Percentiles rank a stretch among this genome's conserved stretches.
Evolutionary conservation across 1,140 invertebrate genomes (phyloP).

Genomic region (Papilio dardanus): DNA sequence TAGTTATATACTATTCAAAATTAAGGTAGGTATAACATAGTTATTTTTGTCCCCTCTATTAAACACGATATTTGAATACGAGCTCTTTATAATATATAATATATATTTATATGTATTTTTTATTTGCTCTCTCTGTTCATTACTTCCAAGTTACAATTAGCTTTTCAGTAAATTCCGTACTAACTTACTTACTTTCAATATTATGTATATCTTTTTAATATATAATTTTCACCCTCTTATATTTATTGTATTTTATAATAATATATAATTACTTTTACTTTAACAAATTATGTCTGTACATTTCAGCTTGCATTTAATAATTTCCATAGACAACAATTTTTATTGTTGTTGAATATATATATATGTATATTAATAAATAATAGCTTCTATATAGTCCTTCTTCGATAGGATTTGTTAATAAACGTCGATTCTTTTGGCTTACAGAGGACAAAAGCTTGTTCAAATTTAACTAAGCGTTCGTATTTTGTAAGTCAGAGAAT

Average conservation of each 20-base stretch:
- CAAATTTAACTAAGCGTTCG: neutral
- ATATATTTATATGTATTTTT: neutral
- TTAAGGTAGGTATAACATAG: neutral
- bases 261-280: neutral
- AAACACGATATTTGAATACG: constrained; percentile 1
- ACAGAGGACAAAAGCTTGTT: neutral
- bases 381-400: constrained; percentile 18
- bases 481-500: neutral
- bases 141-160: too few species aligned
- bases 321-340: neutral
- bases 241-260: neutral
- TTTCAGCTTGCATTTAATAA: neutral
- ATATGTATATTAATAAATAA: constrained; percentile 18
- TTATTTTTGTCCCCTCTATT: neutral
- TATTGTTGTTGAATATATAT: constrained; percentile 1
- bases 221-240: too few species aligned
- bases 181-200: too few species aligned
- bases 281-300: neutral
- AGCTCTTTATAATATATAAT: neutral
- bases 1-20: neutral
- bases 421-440: neutral
- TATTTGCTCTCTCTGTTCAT: neutral
- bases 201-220: too few species aligned
- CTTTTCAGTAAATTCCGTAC: too few species aligned
- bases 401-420: constrained; percentile 19